Evolutionary conservation across 2,113 vertebrate genomes (phyloP).

Genomic region (Castor canadensis): DNA sequence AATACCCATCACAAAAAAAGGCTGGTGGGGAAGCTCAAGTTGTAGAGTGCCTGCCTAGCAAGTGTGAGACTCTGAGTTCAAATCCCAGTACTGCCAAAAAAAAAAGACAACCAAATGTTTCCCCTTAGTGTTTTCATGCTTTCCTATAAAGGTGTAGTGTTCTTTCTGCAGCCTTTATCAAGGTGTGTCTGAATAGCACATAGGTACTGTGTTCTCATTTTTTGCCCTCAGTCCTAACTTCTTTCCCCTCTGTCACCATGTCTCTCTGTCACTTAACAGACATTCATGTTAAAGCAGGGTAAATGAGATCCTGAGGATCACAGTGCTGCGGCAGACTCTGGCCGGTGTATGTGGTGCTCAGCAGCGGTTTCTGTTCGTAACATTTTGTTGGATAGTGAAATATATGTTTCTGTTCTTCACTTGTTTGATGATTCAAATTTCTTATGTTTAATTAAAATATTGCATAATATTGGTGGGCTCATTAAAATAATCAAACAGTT

Average conservation of each 20-base stretch:
- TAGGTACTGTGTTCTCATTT: background rate
- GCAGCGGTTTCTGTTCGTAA: background rate
- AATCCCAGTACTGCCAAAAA: no score
- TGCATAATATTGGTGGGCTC: slow-evolving; percentile 51
- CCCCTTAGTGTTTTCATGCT: background rate
- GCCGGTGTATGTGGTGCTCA: background rate
- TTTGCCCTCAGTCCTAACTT: background rate
- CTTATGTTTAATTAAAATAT: slow-evolving; percentile 73
- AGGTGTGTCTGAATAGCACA: background rate
- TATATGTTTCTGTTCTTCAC: slow-evolving; percentile 67
- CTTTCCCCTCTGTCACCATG: background rate
- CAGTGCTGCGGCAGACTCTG: background rate
- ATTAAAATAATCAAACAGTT: slow-evolving; percentile 82
- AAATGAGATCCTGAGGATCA: background rate
- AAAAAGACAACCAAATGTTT: background rate
- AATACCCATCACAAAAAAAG: background rate
- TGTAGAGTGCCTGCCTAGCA: no score
- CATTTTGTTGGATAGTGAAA: background rate
- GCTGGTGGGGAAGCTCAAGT: background rate
- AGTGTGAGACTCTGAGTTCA: no score
- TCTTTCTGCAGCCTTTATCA: background rate
- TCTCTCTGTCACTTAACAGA: background rate
- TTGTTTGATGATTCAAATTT: slow-evolving; percentile 57
- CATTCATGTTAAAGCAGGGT: slow-evolving; percentile 27
- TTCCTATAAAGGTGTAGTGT: background rate